Evolutionary conservation across 2,113 vertebrate species (phyloP).

Genomic region (Oreochromis spilurus): DNA sequence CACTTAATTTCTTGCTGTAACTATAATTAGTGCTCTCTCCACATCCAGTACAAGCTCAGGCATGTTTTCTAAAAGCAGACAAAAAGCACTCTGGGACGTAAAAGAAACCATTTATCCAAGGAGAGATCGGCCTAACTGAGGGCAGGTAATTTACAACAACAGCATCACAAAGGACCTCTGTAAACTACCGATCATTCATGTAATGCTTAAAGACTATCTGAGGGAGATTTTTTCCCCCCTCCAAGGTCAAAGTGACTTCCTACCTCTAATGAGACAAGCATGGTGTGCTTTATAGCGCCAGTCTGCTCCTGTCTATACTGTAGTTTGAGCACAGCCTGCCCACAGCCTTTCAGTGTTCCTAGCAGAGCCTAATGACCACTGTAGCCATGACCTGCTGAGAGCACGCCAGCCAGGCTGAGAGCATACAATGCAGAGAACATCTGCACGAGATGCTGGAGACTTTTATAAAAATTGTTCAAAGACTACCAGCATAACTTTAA

Average conservation of each 20-base stretch:
- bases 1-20: not conserved
- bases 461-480: not conserved
- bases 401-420: not conserved
- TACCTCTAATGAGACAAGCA: conserved; percentile 45
- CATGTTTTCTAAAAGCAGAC: conserved; percentile 26
- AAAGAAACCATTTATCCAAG: conserved; percentile 5
- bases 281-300: conserved; percentile 39
- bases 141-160: not conserved
- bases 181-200: not conserved
- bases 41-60: conserved; percentile 36
- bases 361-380: conserved; percentile 43
- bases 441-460: not conserved
- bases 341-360: conserved; percentile 3
- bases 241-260: conserved; percentile 35
- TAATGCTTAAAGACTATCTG: not conserved
- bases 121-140: not conserved
- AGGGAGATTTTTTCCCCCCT: not conserved
- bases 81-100: conserved; percentile 27
- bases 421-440: not conserved
- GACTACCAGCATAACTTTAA: not conserved
- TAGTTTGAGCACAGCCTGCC: conserved; percentile 1
- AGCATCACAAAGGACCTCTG: not conserved
- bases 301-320: conserved; percentile 15
- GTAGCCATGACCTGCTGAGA: conserved; percentile 46
- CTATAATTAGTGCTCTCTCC: conserved; percentile 37